Percentiles rank a stretch among this genome's conserved stretches.
These are phyloP conservation scores for Maconellicoccus hirsutus DNA, from an alignment of 1,140 invertebrate species.

Conservation along the genomic window DNA sequence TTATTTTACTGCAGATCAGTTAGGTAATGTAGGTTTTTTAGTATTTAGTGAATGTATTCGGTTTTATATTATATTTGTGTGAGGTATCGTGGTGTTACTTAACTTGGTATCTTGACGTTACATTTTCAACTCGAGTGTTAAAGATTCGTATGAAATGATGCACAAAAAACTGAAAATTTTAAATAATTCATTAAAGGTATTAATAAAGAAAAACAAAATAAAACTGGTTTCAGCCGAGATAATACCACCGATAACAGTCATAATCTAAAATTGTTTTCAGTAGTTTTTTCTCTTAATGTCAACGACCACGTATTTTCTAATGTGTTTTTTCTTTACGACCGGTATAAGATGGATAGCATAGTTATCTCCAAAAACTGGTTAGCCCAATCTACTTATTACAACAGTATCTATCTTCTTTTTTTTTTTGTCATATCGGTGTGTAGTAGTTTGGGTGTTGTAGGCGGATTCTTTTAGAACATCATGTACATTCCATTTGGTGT, in stretches of 20 bases:
- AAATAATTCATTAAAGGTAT: background rate
- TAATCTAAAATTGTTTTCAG: slow-evolving; percentile 20
- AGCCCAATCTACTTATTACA: slow-evolving; percentile 21
- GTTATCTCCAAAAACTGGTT: slow-evolving; percentile 21
- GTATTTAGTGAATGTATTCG: too few species aligned
- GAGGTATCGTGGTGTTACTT: too few species aligned
- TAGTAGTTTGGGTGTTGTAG: slow-evolving; percentile 18
- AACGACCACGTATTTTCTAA: slow-evolving; percentile 22
- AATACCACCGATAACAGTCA: slow-evolving; percentile 17
- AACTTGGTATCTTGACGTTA: too few species aligned
- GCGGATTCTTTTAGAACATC: background rate
- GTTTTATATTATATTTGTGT: too few species aligned
- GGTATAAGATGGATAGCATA: slow-evolving; percentile 21
- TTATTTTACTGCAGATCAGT: too few species aligned
- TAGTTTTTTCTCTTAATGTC: slow-evolving; percentile 21
- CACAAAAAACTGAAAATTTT: background rate
- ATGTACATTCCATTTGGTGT: background rate
- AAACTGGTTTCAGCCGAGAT: slow-evolving; percentile 5
- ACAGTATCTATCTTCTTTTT: slow-evolving; percentile 11
- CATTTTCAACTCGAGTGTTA: too few species aligned
- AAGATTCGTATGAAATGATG: background rate
- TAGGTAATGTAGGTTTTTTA: too few species aligned
- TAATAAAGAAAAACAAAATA: background rate
- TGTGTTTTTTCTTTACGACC: slow-evolving; percentile 20
- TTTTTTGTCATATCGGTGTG: slow-evolving; percentile 9